Base-by-base conservation (phyloP, 2,797 vertebrate species). In the Gymnoscopelus microlampas region DNA sequence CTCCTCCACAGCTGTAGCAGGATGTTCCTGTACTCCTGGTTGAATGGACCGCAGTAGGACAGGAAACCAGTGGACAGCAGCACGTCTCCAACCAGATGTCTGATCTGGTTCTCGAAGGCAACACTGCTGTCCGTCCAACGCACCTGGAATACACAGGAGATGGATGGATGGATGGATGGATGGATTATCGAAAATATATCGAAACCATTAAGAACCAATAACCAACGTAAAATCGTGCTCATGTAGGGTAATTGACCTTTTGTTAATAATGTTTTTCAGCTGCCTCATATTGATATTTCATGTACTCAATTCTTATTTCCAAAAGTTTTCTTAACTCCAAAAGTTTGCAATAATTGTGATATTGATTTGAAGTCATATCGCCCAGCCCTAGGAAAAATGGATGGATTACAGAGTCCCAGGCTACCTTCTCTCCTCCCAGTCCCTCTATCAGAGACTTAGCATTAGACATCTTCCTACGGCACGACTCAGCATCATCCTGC, bases 21-120 rank as follows among this genome's bases (percentile, higher is more conserved):
- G 26, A 94, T 78, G 83, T 89, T 89, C 55, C 95, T 93, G 78
- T 94, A 96, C 77, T 96, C 95, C 82, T 96, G 95, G 89, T 96
- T 96, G 64, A 96, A 96, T 63, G 95, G 94, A 0, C 95, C 95
- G 32, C 93, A 88, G 1, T 96, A 96, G 35, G 95, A 96, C 32
- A 96, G 92, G 90, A 96, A 96, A 77, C 94, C 95, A 0, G 95
- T 93, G 35, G 93, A 91, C 77, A 96, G 83, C 44, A 96, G 90
- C 55, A 95, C 93, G 67, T 96, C 95, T 1, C 95, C 95, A 1
- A 96, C 94, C 77, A 96, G 83, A 70, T 92, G 75, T 39, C 54
- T 73, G 68, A 95, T 95, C 86, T 95, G 94, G 64, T 88, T 92
- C 87, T 95, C 93, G 74, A 96, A 95, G 13, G 75, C 90, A 50